Evolutionary conservation across 2,113 vertebrate genomes (phyloP).

Genomic region (Podocnemis expansa): DNA sequence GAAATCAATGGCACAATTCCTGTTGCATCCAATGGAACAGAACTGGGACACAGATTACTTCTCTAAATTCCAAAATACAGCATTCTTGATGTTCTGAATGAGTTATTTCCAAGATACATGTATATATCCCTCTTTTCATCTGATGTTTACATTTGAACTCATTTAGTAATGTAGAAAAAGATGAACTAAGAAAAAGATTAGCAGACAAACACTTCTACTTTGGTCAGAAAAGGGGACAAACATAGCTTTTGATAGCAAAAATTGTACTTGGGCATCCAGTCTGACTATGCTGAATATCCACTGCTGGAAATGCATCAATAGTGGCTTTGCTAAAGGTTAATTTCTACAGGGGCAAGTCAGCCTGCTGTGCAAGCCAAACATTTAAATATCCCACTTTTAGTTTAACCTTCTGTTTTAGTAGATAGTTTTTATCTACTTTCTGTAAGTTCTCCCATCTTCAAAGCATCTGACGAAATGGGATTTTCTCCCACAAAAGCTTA

Average conservation of each 20-base stretch:
- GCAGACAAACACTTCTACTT: background rate
- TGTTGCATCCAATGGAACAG: background rate
- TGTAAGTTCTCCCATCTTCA: no score
- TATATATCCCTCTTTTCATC: background rate
- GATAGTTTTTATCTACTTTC: background rate
- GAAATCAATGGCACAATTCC: background rate
- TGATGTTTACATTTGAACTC: background rate
- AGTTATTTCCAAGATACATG: background rate
- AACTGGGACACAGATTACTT: background rate
- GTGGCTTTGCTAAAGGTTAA: background rate
- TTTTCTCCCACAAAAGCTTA: no score
- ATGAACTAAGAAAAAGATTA: no score
- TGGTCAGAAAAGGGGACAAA: background rate
- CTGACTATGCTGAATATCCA: background rate
- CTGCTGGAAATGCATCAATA: background rate
- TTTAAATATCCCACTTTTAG: background rate
- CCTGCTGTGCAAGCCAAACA: background rate
- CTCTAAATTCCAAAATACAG: background rate
- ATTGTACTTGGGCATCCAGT: background rate
- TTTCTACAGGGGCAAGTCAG: background rate
- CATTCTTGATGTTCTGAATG: background rate
- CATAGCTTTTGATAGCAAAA: background rate
- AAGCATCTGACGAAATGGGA: no score
- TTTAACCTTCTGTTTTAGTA: background rate
- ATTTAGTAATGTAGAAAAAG: background rate